Percentiles rank a stretch among this genome's conserved stretches.
These are phyloP conservation scores for Tribolium castaneum DNA, from an alignment of 1,140 invertebrate genomes.

Conservation along the genomic window DNA sequence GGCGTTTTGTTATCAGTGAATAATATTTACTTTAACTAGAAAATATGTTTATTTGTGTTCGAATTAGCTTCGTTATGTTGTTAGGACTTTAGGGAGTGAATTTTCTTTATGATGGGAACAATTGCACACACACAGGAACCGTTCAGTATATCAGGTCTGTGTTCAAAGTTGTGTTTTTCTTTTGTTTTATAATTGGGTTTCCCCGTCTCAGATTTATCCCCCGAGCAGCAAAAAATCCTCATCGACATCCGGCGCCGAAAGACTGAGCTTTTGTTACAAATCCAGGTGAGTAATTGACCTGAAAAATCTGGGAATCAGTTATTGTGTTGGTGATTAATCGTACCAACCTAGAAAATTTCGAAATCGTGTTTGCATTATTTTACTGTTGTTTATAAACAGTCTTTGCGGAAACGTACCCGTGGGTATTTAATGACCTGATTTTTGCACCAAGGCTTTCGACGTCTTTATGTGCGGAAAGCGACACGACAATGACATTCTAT, in stretches of 20 bases:
- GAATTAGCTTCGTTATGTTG: conserved; percentile 7
- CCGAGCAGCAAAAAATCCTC: conserved; percentile 90
- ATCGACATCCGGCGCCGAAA: conserved; percentile 90
- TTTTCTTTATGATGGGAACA: conserved; percentile 52
- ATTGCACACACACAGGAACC: conserved; percentile 55
- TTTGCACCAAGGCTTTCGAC: neutral
- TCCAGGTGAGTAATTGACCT: conserved; percentile 78
- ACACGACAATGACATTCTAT: neutral
- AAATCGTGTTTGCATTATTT: conserved; percentile 6
- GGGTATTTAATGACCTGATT: neutral
- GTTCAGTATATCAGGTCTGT: conserved; percentile 58
- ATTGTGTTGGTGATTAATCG: neutral
- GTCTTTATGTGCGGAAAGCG: conserved; percentile 2
- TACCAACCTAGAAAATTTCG: neutral
- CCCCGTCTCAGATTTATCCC: conserved; percentile 80
- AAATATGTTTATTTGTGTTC: conserved; percentile 15
- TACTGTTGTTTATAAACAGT: conserved; percentile 12
- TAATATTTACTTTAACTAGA: conserved; percentile 24
- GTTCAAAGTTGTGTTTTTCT: neutral
- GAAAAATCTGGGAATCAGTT: neutral
- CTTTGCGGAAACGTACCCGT: conserved; percentile 6
- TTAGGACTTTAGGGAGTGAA: neutral
- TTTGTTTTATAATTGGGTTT: neutral
- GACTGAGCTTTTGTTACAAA: conserved; percentile 90
- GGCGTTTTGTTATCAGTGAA: conserved; percentile 39